These are phyloP conservation scores for Dallia pectoralis DNA, from an alignment of 2,797 vertebrate species.

Conservation along the genomic window DNA sequence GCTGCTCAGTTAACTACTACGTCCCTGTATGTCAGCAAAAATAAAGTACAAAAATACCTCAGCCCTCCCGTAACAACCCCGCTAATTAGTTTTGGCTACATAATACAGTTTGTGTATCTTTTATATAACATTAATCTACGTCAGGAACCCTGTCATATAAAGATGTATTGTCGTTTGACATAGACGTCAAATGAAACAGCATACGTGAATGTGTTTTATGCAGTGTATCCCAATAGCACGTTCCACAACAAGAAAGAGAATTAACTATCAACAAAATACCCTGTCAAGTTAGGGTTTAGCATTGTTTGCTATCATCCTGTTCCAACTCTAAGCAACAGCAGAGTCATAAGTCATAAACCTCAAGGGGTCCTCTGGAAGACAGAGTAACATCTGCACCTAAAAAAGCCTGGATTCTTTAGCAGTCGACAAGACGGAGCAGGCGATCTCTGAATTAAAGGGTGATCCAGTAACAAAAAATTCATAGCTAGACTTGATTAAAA, in stretches of 20 bases:
- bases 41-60: too few species aligned
- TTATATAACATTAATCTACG: neutral
- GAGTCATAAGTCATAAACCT: slow-evolving; percentile 45
- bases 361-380: slow-evolving; percentile 38
- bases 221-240: neutral
- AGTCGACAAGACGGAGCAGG: slow-evolving; percentile 55
- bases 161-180: neutral
- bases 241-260: neutral
- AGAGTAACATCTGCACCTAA: slow-evolving; percentile 50
- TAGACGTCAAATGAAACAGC: neutral
- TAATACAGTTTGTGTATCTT: too few species aligned
- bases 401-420: slow-evolving; percentile 62
- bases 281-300: neutral
- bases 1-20: too few species aligned
- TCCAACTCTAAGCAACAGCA: slow-evolving; percentile 32
- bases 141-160: neutral
- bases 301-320: neutral
- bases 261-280: neutral
- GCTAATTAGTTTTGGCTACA: too few species aligned
- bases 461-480: too few species aligned
- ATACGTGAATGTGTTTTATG: neutral
- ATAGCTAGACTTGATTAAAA: too few species aligned
- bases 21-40: too few species aligned
- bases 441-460: too few species aligned
- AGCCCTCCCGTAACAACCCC: too few species aligned